Percentiles rank a stretch among this genome's conserved stretches.
phyloP scores from a whole-genome alignment of 1,140 invertebrate genomes.

The Holcopasites calliopsidis region DNA sequence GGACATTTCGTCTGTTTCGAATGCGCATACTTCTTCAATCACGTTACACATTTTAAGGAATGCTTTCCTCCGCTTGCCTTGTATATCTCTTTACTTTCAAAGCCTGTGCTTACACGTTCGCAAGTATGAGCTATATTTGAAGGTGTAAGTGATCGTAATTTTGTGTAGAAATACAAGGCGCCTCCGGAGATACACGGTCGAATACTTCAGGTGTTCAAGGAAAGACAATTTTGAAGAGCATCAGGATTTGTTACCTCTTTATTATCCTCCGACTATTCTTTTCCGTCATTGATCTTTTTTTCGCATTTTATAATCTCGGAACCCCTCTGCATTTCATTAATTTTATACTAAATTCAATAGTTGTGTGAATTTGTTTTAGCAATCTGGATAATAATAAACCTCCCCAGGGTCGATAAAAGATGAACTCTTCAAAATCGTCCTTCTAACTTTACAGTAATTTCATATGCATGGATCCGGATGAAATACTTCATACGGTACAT shows the following conservation, averaged over 20 bases:
- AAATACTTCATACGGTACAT: background rate
- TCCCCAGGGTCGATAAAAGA: too few relatives aligned
- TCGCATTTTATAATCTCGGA: too few relatives aligned
- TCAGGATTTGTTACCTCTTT: too few relatives aligned
- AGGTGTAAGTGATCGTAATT: background rate
- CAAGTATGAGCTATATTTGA: background rate
- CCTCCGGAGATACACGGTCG: background rate
- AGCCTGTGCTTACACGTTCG: background rate
- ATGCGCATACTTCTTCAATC: background rate
- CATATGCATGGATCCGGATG: background rate
- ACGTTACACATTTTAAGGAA: background rate
- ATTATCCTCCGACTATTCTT: too few relatives aligned
- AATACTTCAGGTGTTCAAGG: too few relatives aligned
- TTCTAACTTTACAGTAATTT: background rate
- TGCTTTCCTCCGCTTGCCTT: constrained; percentile 7
- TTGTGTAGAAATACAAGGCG: background rate
- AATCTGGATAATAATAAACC: too few relatives aligned
- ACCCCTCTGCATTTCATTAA: too few relatives aligned
- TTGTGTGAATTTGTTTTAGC: too few relatives aligned
- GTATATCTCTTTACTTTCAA: background rate
- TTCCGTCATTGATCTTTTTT: too few relatives aligned
- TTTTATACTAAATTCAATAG: background rate
- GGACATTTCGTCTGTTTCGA: constrained; percentile 28
- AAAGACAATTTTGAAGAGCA: constrained; percentile 22
- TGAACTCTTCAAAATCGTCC: constrained; percentile 19